Evolutionary conservation across 2,797 vertebrate species (phyloP), one percentile per base, ranked within the genome.

Genomic region (Enteromius radiatus): DNA sequence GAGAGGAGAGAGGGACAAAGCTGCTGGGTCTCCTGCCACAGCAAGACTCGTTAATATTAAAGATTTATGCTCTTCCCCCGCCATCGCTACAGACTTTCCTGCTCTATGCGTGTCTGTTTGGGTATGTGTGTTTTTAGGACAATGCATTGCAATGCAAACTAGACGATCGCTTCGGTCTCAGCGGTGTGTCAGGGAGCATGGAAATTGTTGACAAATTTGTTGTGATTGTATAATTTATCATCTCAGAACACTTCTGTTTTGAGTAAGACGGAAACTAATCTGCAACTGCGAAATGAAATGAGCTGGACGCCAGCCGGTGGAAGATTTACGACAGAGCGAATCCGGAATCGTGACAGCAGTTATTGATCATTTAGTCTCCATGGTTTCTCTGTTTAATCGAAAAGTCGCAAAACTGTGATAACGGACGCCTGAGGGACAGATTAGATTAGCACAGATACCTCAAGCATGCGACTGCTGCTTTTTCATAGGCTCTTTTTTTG

Each of bases 221-320:
- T 84, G 87, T 90, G 92, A 93, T 89, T 93, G 89, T 90, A 92
- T 92, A 90, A 92, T 94, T 92, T 90, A 93, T 94, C 93, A 93
- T 91, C 80, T 77, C 87, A 63, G 79, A 91, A 92, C 90, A 89
- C 92, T 90, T 94, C 92, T 91, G 91, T 91, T 93, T 93, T 91
- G 92, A 92, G 91, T 92, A 93, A 93, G 92, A 91, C 88, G 89
- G 88, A 91, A 91, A 93, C 91, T 93, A 93, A 93, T 94, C 93
- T 90, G 91, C 88, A 92, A 85, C 91, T 93, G 92, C 88, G 91
- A 91, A 91, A 93, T 89, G 84, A 88, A 89, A 89, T 87, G 84
- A 89, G 90, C 85, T 90, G 84, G 81, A 89, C 45, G 85, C 86
- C 89, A 85, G 91, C 76, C 84, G 82, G 64, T 36, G 14, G 77